Conservation (phyloP, 2,797 vertebrate species). For the Typhlichthys eigenmanni region DNA sequence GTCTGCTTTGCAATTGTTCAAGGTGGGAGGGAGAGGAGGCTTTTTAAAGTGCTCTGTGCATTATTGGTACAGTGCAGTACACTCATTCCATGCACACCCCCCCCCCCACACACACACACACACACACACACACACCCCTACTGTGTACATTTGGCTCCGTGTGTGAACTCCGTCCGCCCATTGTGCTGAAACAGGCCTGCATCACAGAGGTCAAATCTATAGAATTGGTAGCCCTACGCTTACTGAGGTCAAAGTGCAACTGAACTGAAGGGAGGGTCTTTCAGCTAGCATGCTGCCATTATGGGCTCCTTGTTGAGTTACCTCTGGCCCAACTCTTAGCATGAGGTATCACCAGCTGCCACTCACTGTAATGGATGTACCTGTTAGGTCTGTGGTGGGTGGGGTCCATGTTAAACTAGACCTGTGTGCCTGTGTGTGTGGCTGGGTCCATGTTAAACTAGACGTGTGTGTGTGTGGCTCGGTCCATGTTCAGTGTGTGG, state of each 20-base stretch:
- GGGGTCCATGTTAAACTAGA: constrained; percentile 56
- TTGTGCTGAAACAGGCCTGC: constrained; percentile 41
- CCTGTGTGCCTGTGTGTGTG: too few relatives aligned
- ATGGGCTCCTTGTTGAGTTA: neutral
- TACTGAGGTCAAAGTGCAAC: neutral
- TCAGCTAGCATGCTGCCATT: neutral
- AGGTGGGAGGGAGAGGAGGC: constrained; percentile 43
- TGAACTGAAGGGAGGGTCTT: too few relatives aligned
- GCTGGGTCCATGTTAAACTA: too few relatives aligned
- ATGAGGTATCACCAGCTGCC: neutral
- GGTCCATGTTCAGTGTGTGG: too few relatives aligned
- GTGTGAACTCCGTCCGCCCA: constrained; percentile 42
- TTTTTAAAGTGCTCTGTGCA: constrained; percentile 42
- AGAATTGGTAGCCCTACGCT: constrained; percentile 23
- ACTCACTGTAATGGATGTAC: constrained; percentile 20
- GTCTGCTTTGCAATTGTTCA: constrained; percentile 66
- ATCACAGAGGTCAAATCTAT: constrained; percentile 32
- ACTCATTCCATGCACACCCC: constrained; percentile 44
- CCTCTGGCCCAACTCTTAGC: neutral
- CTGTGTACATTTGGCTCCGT: constrained; percentile 53
- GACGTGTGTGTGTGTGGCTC: too few relatives aligned
- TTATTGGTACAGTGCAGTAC: constrained; percentile 61
- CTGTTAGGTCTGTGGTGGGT: constrained; percentile 37
- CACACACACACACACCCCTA: constrained; percentile 4
- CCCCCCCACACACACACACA: too few relatives aligned